Conservation (phyloP, 1,140 invertebrate species). For the Campoletis sonorensis region DNA sequence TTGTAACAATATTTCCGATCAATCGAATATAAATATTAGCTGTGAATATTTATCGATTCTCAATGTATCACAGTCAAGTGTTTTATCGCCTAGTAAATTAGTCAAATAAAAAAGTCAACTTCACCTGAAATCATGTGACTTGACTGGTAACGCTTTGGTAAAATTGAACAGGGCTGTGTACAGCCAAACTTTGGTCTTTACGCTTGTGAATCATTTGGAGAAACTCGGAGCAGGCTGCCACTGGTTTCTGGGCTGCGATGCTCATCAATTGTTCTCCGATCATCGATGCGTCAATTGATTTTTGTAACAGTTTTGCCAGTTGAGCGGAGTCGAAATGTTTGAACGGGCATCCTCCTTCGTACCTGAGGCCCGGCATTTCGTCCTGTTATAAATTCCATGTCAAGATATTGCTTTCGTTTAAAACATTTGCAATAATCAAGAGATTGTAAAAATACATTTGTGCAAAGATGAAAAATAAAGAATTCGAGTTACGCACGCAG, state of each 20-base stretch:
- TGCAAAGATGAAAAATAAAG: slow-evolving; percentile 25
- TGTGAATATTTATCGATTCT: not conserved
- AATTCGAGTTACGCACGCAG: slow-evolving; percentile 70
- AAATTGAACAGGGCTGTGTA: slow-evolving; percentile 69
- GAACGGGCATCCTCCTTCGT: slow-evolving; percentile 81
- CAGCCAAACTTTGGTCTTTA: slow-evolving; percentile 51
- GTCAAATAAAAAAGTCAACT: not conserved
- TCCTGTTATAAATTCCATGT: slow-evolving; percentile 57
- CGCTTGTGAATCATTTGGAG: slow-evolving; percentile 58
- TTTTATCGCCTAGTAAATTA: not conserved
- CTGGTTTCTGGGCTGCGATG: slow-evolving; percentile 52
- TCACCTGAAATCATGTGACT: slow-evolving; percentile 46
- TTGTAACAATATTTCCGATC: not conserved
- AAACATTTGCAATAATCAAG: too few relatives aligned
- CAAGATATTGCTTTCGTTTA: slow-evolving; percentile 8
- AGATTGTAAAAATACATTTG: not conserved
- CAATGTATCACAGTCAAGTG: slow-evolving; percentile 18
- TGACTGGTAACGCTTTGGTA: slow-evolving; percentile 59
- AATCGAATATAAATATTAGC: too few relatives aligned
- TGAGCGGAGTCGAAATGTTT: slow-evolving; percentile 77
- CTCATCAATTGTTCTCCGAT: slow-evolving; percentile 55
- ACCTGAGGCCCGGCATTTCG: slow-evolving; percentile 70
- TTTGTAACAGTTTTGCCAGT: slow-evolving; percentile 72
- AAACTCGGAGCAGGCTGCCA: slow-evolving; percentile 63
- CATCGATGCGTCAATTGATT: slow-evolving; percentile 63